Evolutionary conservation across 2,797 vertebrate genomes (phyloP).

Genomic region (Betta splendens): DNA sequence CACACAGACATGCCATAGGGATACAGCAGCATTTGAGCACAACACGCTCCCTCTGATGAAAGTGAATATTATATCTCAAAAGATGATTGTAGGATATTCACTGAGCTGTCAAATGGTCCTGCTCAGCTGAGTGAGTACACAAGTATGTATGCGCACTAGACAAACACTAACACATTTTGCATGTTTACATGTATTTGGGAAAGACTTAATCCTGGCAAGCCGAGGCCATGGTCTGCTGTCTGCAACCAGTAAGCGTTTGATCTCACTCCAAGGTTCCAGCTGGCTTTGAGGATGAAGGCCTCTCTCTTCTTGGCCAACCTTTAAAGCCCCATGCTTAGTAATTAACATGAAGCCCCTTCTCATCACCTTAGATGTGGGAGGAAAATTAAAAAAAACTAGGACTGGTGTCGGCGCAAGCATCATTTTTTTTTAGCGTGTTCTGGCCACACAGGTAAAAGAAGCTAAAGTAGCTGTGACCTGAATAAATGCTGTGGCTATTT

Average conservation of each 20-base stretch:
- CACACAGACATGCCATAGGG: constrained; percentile 8
- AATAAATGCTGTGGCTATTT: constrained; percentile 21
- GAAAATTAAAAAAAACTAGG: constrained; percentile 12
- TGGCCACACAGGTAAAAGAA: constrained; percentile 19
- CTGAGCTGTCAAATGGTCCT: constrained; percentile 3
- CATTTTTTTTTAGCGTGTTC: constrained; percentile 16
- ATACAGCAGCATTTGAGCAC: neutral
- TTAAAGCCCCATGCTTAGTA: constrained; percentile 62
- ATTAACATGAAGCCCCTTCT: constrained; percentile 59
- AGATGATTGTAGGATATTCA: constrained; percentile 21
- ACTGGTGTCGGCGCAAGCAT: constrained; percentile 18
- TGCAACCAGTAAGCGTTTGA: constrained; percentile 62
- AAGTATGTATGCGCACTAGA: constrained; percentile 2
- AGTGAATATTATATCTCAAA: constrained; percentile 18
- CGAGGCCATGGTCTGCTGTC: constrained; percentile 45
- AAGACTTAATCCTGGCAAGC: constrained; percentile 34
- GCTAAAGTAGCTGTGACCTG: constrained; percentile 14
- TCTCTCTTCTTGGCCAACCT: constrained; percentile 66
- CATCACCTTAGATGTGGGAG: constrained; percentile 30
- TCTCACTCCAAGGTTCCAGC: constrained; percentile 70
- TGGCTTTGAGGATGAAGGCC: constrained; percentile 70
- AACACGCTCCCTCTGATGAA: constrained; percentile 15
- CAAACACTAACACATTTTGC: neutral
- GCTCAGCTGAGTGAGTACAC: constrained; percentile 5
- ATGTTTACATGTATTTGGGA: constrained; percentile 32